Percentiles rank a stretch among this genome's conserved stretches.
Conservation (phyloP, 2,113 vertebrate genomes). For the Isurus oxyrinchus region DNA sequence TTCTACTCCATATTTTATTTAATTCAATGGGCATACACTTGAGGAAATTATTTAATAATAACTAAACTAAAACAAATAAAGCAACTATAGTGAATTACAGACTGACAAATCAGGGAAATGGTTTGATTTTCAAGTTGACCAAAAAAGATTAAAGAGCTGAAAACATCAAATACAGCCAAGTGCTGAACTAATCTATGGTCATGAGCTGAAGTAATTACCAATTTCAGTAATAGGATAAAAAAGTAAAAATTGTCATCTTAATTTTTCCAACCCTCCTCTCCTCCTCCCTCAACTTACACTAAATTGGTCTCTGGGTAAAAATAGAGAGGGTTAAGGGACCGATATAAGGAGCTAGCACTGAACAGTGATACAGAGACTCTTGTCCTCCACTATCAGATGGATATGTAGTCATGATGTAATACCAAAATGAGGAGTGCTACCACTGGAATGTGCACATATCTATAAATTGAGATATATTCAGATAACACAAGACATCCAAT, state of each 20-base stretch:
- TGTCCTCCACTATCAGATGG: neutral
- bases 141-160: neutral
- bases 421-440: neutral
- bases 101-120: neutral
- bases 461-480: neutral
- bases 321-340: neutral
- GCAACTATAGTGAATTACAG: neutral
- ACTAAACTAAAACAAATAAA: neutral
- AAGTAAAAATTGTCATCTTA: neutral
- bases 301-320: neutral
- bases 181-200: neutral
- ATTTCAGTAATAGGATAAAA: neutral
- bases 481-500: neutral
- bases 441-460: neutral
- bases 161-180: neutral
- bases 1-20: neutral
- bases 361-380: neutral
- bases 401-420: neutral
- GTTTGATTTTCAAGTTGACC: neutral
- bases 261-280: neutral
- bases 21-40: neutral
- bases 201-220: neutral
- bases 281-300: neutral
- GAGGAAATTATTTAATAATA: neutral
- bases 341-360: neutral